Evolutionary conservation across 1,140 invertebrate species (phyloP).

Genomic region (Pseudomyrmex flavicornis): DNA sequence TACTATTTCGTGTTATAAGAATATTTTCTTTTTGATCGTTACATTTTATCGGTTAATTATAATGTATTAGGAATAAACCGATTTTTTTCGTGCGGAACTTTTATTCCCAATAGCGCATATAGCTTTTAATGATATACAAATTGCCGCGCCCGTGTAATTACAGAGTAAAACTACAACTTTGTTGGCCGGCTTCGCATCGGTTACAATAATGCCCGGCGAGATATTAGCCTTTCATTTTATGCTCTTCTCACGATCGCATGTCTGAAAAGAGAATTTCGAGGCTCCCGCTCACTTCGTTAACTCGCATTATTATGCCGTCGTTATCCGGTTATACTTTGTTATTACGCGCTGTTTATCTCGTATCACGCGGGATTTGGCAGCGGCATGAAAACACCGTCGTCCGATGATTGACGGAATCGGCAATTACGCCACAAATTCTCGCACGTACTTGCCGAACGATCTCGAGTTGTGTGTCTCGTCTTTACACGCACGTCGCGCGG

Average conservation of each 20-base stretch:
- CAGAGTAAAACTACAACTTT: slow-evolving; percentile 56
- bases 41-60: slow-evolving; percentile 43
- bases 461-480: slow-evolving; percentile 46
- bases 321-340: slow-evolving; percentile 70
- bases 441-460: slow-evolving; percentile 75
- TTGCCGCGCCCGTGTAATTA: slow-evolving; percentile 49
- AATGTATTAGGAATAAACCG: slow-evolving; percentile 24
- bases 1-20: background rate
- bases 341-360: slow-evolving; percentile 67
- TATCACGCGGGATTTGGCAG: slow-evolving; percentile 54
- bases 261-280: slow-evolving; percentile 50
- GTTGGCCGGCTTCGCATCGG: slow-evolving; percentile 55
- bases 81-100: slow-evolving; percentile 17
- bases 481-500: slow-evolving; percentile 68
- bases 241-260: slow-evolving; percentile 61
- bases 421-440: slow-evolving; percentile 72
- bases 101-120: slow-evolving; percentile 39
- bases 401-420: slow-evolving; percentile 74
- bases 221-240: slow-evolving; percentile 52
- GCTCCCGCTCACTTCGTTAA: slow-evolving; percentile 63
- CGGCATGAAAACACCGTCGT: slow-evolving; percentile 56
- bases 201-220: slow-evolving; percentile 66
- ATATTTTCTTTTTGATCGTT: slow-evolving; percentile 19
- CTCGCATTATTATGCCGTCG: slow-evolving; percentile 70
- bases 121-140: slow-evolving; percentile 56